These are phyloP conservation scores for Centropristis striata DNA, from an alignment of 2,113 vertebrate genomes.

Conservation along the genomic window DNA sequence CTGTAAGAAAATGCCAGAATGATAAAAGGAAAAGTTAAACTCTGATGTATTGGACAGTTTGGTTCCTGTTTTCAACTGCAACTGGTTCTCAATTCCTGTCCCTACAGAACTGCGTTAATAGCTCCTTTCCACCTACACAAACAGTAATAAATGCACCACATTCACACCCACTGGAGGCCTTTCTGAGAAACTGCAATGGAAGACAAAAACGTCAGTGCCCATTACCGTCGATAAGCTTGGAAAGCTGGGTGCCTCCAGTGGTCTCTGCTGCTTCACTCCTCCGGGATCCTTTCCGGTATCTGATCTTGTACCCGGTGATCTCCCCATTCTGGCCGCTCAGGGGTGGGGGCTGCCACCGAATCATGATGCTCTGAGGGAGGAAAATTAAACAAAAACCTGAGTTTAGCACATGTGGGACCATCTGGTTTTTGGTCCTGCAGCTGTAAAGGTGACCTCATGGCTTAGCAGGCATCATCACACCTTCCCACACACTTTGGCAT, in stretches of 20 bases:
- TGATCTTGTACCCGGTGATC: slow-evolving; percentile 94
- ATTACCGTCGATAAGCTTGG: slow-evolving; percentile 93
- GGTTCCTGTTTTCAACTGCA: no score
- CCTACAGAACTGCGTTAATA: background rate
- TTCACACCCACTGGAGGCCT: background rate
- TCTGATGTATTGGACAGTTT: no score
- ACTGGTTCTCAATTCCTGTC: no score
- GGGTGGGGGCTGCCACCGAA: slow-evolving; percentile 95
- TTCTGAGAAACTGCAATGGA: background rate
- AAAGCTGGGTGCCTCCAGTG: slow-evolving; percentile 90
- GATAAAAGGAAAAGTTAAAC: no score
- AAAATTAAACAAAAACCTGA: slow-evolving; percentile 10
- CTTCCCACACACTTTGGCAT: background rate
- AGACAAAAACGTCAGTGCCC: background rate
- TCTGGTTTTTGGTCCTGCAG: background rate
- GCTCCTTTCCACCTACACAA: background rate
- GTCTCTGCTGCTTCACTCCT: slow-evolving; percentile 93
- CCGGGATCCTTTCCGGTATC: slow-evolving; percentile 94
- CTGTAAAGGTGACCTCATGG: slow-evolving; percentile 43
- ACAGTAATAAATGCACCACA: background rate
- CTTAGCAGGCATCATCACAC: slow-evolving; percentile 28
- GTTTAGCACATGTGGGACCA: background rate
- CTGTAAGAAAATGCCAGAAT: no score
- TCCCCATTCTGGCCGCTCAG: slow-evolving; percentile 91
- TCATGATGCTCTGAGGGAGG: slow-evolving; percentile 90